A percentile compares a stretch with the other conserved stretches of the same genome.
Evolutionary conservation across 2,797 vertebrate species (phyloP).

Genomic region (Dendrocincla fuliginosa): DNA sequence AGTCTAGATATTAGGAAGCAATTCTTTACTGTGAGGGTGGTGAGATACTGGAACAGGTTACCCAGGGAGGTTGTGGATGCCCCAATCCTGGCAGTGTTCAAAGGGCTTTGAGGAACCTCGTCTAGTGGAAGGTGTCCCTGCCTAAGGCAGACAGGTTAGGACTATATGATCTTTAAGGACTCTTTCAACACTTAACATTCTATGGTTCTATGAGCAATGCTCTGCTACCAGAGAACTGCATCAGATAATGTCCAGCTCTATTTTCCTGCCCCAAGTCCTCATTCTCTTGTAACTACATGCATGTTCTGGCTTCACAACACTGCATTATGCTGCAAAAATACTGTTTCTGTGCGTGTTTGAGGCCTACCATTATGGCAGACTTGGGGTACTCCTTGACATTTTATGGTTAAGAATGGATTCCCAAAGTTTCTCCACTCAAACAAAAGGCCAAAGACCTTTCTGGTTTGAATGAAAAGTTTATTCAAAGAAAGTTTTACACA

Average conservation of each 20-base stretch:
- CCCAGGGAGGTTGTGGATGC: background rate
- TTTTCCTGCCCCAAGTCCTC: background rate
- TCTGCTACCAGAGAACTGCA: background rate
- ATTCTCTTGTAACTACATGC: background rate
- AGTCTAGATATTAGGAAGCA: background rate
- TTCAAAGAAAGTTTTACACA: background rate
- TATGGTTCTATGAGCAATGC: background rate
- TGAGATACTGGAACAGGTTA: background rate
- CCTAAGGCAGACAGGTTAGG: background rate
- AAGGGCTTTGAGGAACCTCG: background rate
- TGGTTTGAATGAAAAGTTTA: background rate
- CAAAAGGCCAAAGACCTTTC: background rate
- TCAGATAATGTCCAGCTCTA: background rate
- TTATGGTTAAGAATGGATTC: background rate
- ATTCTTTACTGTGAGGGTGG: background rate
- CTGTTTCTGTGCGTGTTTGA: background rate
- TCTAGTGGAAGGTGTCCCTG: background rate
- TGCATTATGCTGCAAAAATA: background rate
- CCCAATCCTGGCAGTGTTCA: background rate
- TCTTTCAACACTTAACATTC: background rate
- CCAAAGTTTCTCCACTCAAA: background rate
- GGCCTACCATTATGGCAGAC: background rate
- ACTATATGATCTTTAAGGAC: background rate
- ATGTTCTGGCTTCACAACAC: background rate
- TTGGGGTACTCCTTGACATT: background rate